These are phyloP conservation scores for Hybognathus amarus DNA, from an alignment of 2,797 vertebrate genomes.

Conservation along the genomic window DNA sequence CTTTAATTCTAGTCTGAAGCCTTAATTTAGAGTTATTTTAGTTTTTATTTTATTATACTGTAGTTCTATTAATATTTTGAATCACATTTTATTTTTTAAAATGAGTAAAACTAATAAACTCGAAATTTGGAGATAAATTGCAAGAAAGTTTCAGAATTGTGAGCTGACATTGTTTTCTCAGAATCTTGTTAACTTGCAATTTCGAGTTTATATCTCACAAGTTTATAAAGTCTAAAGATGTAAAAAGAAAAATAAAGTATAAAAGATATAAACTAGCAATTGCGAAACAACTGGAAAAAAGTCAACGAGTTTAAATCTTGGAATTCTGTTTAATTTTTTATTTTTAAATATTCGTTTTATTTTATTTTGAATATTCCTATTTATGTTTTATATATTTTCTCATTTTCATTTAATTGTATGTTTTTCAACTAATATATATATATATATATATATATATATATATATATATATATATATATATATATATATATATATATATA, in stretches of 20 bases:
- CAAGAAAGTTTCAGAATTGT: no score
- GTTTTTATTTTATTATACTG: neutral
- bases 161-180: no score
- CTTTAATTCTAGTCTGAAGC: neutral
- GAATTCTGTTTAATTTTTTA: neutral
- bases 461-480: no score
- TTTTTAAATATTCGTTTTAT: neutral
- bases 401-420: neutral
- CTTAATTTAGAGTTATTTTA: neutral
- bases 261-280: no score
- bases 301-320: no score
- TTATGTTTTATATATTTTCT: neutral
- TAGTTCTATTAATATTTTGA: neutral
- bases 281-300: no score
- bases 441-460: no score
- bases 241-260: no score
- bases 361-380: neutral
- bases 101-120: neutral
- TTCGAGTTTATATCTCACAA: neutral
- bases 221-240: no score
- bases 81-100: neutral
- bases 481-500: no score
- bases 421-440: neutral
- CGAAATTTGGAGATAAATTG: neutral
- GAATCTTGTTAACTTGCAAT: neutral